Percentiles rank a stretch among this genome's conserved stretches.
Evolutionary conservation across 2,888 invertebrate genomes (phyloP).

Genomic region (Timandra comae): DNA sequence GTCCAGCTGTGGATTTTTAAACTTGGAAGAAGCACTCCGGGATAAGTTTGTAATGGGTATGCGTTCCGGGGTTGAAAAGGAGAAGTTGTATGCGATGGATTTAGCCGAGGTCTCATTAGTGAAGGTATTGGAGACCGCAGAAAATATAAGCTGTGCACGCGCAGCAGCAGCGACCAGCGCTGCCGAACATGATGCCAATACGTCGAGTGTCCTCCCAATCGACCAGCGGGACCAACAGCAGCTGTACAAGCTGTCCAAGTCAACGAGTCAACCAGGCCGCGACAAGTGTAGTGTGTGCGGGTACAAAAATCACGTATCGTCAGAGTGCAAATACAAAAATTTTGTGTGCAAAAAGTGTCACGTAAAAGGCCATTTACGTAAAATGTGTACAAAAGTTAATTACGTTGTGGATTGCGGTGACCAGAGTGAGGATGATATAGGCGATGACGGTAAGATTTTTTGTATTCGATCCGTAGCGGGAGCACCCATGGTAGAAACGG

Average conservation of each 20-base stretch:
- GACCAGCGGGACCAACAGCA: neutral
- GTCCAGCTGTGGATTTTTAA: constrained; percentile 17
- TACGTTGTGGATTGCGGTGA: constrained; percentile 11
- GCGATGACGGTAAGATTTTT: constrained; percentile 3
- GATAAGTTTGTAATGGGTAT: constrained; percentile 18
- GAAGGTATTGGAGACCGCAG: constrained; percentile 1
- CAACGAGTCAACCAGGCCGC: no score
- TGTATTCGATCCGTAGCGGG: constrained; percentile 11
- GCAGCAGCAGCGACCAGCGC: neutral
- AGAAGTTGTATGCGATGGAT: constrained; percentile 6
- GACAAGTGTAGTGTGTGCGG: constrained; percentile 21
- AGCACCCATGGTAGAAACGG: constrained; percentile 13
- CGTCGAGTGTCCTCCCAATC: no score
- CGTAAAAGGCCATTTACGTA: constrained; percentile 14
- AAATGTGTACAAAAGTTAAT: constrained; percentile 12
- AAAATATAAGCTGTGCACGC: neutral
- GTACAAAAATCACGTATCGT: constrained; percentile 13
- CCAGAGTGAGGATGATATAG: constrained; percentile 4
- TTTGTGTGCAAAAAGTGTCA: constrained; percentile 17
- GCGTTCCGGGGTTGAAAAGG: constrained; percentile 4
- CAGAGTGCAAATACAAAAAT: constrained; percentile 15
- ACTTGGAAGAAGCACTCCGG: constrained; percentile 24
- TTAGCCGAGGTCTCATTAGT: constrained; percentile 2
- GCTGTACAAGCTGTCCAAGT: neutral
- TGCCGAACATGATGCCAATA: no score